Base-by-base conservation (phyloP, 2,888 invertebrate genomes). In the Drosophila merina region DNA sequence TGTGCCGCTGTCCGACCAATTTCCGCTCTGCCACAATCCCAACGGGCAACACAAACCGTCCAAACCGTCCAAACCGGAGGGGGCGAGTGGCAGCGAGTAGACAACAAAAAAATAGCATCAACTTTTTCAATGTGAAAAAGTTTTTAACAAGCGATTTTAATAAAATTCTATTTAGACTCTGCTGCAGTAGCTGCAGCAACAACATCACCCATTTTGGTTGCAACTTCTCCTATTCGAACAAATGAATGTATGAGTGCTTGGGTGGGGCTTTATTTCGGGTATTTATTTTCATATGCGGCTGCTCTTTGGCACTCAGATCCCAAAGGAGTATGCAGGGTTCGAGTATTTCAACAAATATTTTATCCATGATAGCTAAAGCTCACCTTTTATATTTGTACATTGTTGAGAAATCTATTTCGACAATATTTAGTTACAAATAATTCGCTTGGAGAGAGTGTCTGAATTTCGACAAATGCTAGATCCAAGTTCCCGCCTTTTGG, bases 81-180 rank as follows among this genome's bases (percentile, higher is more conserved):
- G 28, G 40, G 36, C n/a, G n/a, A 60, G 4, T 28, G 28, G 47
- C 14, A 30, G 9, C 10, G 47, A 28, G n/a, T 8, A 9, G 10
- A 1, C 14, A 30, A 14, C 48, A 62, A 28, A 47, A 44, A 44
- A 45, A 54, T 68, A 49, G 54, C 26, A 60, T 52, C 63, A 79
- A 79, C 77, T 85, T 84, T 84, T 80, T 76, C 68, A 74, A 63
- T 70, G 68, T 55, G 58, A 42, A 72, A 44, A 63, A 86, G 48
- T 77, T 88, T 85, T 76, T 79, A 88, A 76, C 88, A 88, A 88
- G 86, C 88, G 80, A 86, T 86, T 88, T 84, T 88, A 83, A 83
- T 86, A 88, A 83, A 86, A 86, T 84, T 83, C 86, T 82, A 85
- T 87, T 87, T 77, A 70, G 74, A 51, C 74, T 60, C 67, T 73